Percentiles rank a stretch among this genome's conserved stretches.
These are phyloP conservation scores for Pinctada fucata DNA, from an alignment of 2,888 invertebrate species.

Conservation along the genomic window DNA sequence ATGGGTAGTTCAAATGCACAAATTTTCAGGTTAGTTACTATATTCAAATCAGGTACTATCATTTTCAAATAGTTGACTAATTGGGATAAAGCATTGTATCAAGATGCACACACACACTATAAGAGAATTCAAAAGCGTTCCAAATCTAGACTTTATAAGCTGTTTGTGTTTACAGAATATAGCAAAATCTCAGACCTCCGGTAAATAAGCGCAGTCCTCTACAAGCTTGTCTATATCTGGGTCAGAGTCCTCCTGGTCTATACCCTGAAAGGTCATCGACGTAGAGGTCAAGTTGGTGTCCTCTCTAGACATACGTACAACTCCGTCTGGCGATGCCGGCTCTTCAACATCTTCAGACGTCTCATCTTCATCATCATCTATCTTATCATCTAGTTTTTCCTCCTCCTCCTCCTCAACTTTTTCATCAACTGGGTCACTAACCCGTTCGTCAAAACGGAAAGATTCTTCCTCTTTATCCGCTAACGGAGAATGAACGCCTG, in stretches of 20 bases:
- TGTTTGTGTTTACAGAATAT: no score
- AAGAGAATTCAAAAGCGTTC: no score
- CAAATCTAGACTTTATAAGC: no score
- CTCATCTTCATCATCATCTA: conserved; percentile 37
- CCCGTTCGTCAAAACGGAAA: neutral
- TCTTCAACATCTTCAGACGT: conserved; percentile 25
- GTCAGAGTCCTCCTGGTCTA: conserved; percentile 25
- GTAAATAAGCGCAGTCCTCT: conserved; percentile 17
- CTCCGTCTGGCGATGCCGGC: neutral
- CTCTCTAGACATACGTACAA: neutral
- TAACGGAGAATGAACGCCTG: neutral
- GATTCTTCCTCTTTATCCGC: conserved; percentile 11
- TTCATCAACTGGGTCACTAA: conserved; percentile 17
- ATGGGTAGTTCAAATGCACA: no score
- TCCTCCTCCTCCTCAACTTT: conserved; percentile 39
- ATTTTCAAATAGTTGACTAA: no score
- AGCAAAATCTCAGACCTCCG: conserved; percentile 16
- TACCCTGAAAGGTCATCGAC: conserved; percentile 13
- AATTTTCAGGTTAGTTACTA: no score
- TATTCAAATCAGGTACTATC: no score
- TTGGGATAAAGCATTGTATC: no score
- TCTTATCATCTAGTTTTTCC: conserved; percentile 36
- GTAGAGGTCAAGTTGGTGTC: conserved; percentile 14
- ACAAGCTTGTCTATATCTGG: conserved; percentile 27
- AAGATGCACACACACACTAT: no score